These are phyloP conservation scores for Coryphaenoides rupestris DNA, from an alignment of 2,113 vertebrate species.

Conservation along the genomic window DNA sequence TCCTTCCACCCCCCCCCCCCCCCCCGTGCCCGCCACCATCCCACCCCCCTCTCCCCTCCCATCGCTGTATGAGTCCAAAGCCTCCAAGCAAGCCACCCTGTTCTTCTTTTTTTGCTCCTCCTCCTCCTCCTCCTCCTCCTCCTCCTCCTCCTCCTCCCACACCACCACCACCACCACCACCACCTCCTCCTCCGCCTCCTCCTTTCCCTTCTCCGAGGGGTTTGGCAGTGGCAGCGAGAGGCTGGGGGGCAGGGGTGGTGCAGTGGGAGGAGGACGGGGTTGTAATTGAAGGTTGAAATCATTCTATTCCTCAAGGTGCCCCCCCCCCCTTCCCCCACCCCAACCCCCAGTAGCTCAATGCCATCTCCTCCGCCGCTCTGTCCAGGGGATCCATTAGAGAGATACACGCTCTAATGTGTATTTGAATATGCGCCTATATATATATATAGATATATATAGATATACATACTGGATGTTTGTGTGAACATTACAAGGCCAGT, in stretches of 20 bases:
- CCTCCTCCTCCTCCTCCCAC: conserved; percentile 63
- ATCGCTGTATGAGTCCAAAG: conserved; percentile 62
- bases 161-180: too few relatives aligned
- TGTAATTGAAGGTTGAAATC: conserved; percentile 82
- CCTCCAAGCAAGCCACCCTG: conserved; percentile 43
- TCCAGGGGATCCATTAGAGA: conserved; percentile 81
- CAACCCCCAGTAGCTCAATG: conserved; percentile 77
- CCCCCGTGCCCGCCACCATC: not conserved
- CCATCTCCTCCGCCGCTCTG: conserved; percentile 76
- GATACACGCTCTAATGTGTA: conserved; percentile 69
- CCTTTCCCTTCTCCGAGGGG: conserved; percentile 73
- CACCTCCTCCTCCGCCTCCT: not conserved
- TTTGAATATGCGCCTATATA: conserved; percentile 35
- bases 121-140: conserved; percentile 29
- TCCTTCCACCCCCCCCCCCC: not conserved
- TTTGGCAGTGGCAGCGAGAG: conserved; percentile 82
- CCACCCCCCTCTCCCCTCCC: not conserved
- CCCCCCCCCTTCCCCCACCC: conserved; percentile 81
- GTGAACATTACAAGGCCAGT: too few relatives aligned
- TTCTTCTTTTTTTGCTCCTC: not conserved
- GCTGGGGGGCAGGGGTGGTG: conserved; percentile 57
- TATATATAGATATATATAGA: too few relatives aligned
- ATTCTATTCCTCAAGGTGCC: conserved; percentile 87
- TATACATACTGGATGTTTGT: too few relatives aligned
- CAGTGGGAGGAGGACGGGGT: conserved; percentile 58